These are phyloP conservation scores for Tiliqua scincoides DNA, from an alignment of 2,113 vertebrate species.

Conservation along the genomic window DNA sequence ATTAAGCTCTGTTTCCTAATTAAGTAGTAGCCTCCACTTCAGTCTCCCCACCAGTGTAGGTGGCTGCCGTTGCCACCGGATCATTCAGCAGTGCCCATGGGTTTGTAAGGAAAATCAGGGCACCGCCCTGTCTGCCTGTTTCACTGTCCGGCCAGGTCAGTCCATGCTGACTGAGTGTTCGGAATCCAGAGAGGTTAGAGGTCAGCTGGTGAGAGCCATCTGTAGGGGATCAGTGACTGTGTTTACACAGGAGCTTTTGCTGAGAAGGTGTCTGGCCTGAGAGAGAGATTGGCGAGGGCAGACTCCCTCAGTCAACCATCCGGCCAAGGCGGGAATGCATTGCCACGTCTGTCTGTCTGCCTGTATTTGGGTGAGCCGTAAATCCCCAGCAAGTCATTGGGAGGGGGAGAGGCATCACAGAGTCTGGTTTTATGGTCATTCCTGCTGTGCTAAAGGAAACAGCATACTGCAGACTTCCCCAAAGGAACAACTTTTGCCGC, in stretches of 20 bases:
- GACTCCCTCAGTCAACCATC: conserved; percentile 18
- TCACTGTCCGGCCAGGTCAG: neutral
- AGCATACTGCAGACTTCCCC: neutral
- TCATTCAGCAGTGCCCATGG: neutral
- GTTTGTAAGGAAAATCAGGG: neutral
- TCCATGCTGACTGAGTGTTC: neutral
- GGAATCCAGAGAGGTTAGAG: conserved; percentile 26
- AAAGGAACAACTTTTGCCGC: neutral
- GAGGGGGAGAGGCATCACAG: neutral
- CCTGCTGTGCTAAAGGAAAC: neutral
- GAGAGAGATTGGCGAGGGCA: conserved; percentile 14
- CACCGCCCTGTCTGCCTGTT: neutral
- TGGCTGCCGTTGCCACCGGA: too few species aligned
- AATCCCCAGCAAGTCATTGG: neutral
- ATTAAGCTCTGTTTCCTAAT: neutral
- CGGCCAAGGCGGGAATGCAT: neutral
- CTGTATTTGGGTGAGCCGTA: conserved; percentile 15
- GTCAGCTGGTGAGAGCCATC: conserved; percentile 19
- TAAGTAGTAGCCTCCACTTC: neutral
- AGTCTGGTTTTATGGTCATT: neutral
- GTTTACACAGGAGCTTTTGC: conserved; percentile 25
- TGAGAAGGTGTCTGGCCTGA: conserved; percentile 23
- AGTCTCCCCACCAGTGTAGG: neutral
- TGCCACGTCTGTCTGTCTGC: neutral
- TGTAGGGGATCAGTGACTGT: conserved; percentile 13